phyloP scores from a whole-genome alignment of 2,888 invertebrate species.

The Patella pellucida region DNA sequence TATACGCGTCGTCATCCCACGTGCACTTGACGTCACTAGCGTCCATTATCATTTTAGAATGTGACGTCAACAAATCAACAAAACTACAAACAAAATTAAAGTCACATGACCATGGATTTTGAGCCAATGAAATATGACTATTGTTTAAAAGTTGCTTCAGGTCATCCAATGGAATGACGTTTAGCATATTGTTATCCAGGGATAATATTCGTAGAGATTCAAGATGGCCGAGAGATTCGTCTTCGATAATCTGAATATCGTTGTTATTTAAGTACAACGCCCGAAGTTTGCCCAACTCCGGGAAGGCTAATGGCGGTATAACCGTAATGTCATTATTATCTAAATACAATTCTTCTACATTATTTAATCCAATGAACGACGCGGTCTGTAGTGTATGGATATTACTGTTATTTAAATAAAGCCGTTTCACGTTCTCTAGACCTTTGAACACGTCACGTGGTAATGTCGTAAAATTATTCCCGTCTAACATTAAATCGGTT shows the following conservation, averaged over 20 bases:
- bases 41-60: slow-evolving; percentile 13
- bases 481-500: slow-evolving; percentile 46
- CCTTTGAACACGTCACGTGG: neutral
- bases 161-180: slow-evolving; percentile 19
- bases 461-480: slow-evolving; percentile 41
- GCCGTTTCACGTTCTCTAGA: slow-evolving; percentile 17
- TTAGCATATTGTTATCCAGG: slow-evolving; percentile 34
- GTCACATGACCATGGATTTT: slow-evolving; percentile 35
- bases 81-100: slow-evolving; percentile 33
- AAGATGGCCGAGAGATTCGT: slow-evolving; percentile 35
- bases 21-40: slow-evolving; percentile 15
- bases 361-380: slow-evolving; percentile 48
- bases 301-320: slow-evolving; percentile 41
- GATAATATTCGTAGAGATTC: slow-evolving; percentile 29
- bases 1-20: neutral
- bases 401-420: slow-evolving; percentile 44
- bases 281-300: slow-evolving; percentile 36
- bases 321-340: slow-evolving; percentile 41
- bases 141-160: slow-evolving; percentile 9
- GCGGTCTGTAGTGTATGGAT: slow-evolving; percentile 42
- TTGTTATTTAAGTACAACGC: slow-evolving; percentile 40
- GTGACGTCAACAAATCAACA: slow-evolving; percentile 19
- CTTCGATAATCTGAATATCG: slow-evolving; percentile 35
- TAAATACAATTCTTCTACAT: slow-evolving; percentile 40
- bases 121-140: slow-evolving; percentile 20